phyloP scores from a whole-genome alignment of 2,113 vertebrate genomes.

The Pangasianodon hypophthalmus region DNA sequence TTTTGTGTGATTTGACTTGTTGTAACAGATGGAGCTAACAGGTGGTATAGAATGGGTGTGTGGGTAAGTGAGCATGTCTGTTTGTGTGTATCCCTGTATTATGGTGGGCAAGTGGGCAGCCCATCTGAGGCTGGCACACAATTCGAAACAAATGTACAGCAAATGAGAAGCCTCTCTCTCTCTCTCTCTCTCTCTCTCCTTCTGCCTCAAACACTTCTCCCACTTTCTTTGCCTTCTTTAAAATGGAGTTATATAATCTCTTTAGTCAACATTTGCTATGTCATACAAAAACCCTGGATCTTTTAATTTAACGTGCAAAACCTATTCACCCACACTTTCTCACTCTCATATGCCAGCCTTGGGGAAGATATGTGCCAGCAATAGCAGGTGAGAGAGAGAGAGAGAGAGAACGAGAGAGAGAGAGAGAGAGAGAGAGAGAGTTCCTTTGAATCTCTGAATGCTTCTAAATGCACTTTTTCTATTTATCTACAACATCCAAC shows the following conservation, averaged over 20 bases:
- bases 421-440: neutral
- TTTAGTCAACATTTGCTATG: constrained; percentile 2
- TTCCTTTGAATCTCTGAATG: neutral
- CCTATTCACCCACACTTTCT: neutral
- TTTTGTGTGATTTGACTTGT: constrained; percentile 22
- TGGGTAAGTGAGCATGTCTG: constrained; percentile 33
- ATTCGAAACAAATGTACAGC: constrained; percentile 22
- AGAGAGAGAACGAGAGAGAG: neutral
- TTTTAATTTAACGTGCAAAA: neutral
- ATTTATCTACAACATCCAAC: neutral
- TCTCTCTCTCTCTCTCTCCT: neutral
- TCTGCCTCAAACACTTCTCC: neutral
- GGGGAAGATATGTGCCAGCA: neutral
- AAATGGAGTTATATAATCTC: constrained; percentile 8
- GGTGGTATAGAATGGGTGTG: constrained; percentile 47
- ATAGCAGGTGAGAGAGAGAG: neutral
- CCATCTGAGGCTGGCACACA: constrained; percentile 35
- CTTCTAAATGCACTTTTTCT: constrained; percentile 30
- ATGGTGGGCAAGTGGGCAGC: constrained; percentile 37
- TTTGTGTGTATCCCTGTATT: constrained; percentile 38
- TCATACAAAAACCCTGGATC: neutral
- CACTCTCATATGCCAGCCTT: neutral
- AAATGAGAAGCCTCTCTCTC: constrained; percentile 5
- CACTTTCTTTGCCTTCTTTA: constrained; percentile 8
- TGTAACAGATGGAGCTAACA: constrained; percentile 55